These are phyloP conservation scores for Pangasius larnaudii DNA, from an alignment of 2,797 vertebrate species.

Conservation along the genomic window DNA sequence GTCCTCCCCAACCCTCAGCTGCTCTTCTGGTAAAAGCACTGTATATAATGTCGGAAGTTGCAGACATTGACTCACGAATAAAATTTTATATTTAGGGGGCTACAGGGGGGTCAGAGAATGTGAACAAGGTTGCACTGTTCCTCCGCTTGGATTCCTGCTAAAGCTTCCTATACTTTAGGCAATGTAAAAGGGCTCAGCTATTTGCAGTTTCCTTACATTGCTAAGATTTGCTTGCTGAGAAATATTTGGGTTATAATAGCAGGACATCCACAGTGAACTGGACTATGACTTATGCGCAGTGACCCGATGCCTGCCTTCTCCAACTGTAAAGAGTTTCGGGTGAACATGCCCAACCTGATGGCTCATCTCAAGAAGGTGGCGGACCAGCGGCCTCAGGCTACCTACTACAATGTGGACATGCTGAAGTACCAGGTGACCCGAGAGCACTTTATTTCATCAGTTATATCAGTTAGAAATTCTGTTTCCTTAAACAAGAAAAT, in stretches of 20 bases:
- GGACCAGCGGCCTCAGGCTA: constrained; percentile 97
- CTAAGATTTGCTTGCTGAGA: neutral
- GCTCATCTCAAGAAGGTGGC: constrained; percentile 95
- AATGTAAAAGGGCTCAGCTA: neutral
- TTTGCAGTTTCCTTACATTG: neutral
- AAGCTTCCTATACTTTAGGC: neutral
- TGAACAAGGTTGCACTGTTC: neutral
- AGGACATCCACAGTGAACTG: neutral
- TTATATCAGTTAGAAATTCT: neutral
- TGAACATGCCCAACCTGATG: constrained; percentile 98
- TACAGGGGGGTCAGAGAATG: neutral
- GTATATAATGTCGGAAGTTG: neutral
- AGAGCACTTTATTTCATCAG: neutral
- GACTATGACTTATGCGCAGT: constrained; percentile 64
- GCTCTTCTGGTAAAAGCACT: constrained; percentile 87
- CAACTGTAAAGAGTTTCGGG: constrained; percentile 95
- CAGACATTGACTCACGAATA: neutral
- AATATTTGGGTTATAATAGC: neutral
- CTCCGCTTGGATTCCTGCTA: neutral
- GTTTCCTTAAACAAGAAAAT: neutral
- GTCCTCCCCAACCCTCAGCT: constrained; percentile 97
- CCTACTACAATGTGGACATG: constrained; percentile 99
- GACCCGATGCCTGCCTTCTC: constrained; percentile 80
- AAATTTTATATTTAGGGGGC: neutral
- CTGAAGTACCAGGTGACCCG: constrained; percentile 92